Conservation (phyloP, 92 coral and sea anemone species). For the Phenganax stokvisi region DNA sequence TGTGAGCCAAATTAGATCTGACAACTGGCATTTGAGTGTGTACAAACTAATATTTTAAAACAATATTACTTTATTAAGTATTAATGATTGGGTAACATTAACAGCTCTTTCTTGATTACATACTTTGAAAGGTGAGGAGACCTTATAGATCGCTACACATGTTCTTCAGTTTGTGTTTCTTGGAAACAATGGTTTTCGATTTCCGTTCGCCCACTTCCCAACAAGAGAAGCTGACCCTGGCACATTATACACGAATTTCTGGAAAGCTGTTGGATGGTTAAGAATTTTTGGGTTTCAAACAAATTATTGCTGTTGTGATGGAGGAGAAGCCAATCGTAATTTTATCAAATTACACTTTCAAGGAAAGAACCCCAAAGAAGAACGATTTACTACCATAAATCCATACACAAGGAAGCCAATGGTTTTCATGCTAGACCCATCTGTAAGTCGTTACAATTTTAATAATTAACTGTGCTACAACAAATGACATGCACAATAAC, state of each 20-base stretch:
- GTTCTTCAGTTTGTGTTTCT: conserved; percentile 58
- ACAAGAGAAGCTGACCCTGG: conserved; percentile 47
- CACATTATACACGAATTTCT: conserved; percentile 39
- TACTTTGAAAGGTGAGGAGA: conserved; percentile 29
- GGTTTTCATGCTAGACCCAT: conserved; percentile 49
- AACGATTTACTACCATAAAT: conserved; percentile 47
- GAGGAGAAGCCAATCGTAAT: conserved; percentile 49
- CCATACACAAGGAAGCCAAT: conserved; percentile 44
- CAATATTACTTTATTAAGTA: no score
- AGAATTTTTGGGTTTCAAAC: conserved; percentile 28
- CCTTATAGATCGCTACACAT: conserved; percentile 41
- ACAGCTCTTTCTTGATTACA: no score
- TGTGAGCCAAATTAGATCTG: no score
- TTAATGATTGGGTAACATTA: no score
- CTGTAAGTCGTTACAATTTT: conserved; percentile 24
- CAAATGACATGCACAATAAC: no score
- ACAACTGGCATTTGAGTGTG: no score
- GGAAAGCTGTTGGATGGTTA: conserved; percentile 51
- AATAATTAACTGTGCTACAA: no score
- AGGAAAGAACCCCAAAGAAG: conserved; percentile 44
- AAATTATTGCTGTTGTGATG: conserved; percentile 53
- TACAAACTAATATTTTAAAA: no score
- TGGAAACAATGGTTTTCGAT: conserved; percentile 50
- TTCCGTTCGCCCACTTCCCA: conserved; percentile 59
- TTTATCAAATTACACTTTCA: conserved; percentile 54